Conservation (phyloP, 1,140 invertebrate genomes). For the Nixonia krombeini region DNA sequence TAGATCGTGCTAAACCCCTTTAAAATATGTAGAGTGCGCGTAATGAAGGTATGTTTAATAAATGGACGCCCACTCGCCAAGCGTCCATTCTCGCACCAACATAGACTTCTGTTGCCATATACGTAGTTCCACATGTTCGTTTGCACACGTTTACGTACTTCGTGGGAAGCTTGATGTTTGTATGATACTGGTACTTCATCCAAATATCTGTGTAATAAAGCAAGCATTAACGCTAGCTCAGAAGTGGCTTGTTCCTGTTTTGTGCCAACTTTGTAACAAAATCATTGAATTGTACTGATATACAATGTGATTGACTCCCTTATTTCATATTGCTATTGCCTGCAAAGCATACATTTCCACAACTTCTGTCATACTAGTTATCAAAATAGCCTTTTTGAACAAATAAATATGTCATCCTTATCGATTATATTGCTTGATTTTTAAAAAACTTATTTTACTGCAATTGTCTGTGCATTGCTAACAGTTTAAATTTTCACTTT, state of each 20-base stretch:
- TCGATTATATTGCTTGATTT: too few relatives aligned
- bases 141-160: neutral
- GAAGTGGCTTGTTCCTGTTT: slow-evolving; percentile 15
- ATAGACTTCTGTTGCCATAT: slow-evolving; percentile 16
- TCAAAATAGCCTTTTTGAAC: too few relatives aligned
- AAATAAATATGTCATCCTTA: too few relatives aligned
- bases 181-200: slow-evolving; percentile 22
- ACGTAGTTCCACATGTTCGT: slow-evolving; percentile 26
- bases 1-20: slow-evolving; percentile 53
- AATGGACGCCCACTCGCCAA: slow-evolving; percentile 46
- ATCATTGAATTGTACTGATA: slow-evolving; percentile 23
- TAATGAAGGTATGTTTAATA: slow-evolving; percentile 69
- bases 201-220: slow-evolving; percentile 47
- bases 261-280: slow-evolving; percentile 8
- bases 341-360: too few relatives aligned
- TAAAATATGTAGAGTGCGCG: slow-evolving; percentile 60
- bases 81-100: slow-evolving; percentile 38
- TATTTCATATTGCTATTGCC: too few relatives aligned
- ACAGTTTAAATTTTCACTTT: too few relatives aligned
- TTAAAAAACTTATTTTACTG: too few relatives aligned
- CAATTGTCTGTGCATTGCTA: too few relatives aligned
- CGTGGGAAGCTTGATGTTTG: slow-evolving; percentile 5
- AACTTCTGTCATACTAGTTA: too few relatives aligned
- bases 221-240: slow-evolving; percentile 40
- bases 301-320: slow-evolving; percentile 3